These are phyloP conservation scores for Macrostomum lignano DNA, from an alignment of 1,140 invertebrate species.

Conservation along the genomic window DNA sequence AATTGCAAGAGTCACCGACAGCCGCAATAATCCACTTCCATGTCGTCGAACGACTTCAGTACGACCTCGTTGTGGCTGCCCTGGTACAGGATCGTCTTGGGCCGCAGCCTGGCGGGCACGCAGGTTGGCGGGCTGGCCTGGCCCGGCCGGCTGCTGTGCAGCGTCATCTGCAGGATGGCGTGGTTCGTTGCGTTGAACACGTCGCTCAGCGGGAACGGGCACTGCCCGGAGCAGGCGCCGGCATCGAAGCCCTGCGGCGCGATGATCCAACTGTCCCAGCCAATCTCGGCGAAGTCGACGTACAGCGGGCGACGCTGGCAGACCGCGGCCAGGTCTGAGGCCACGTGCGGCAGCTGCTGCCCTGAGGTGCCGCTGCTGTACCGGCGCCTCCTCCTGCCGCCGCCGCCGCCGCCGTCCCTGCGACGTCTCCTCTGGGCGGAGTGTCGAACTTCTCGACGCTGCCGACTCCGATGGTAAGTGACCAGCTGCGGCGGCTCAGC, in stretches of 20 bases:
- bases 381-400: too few species aligned
- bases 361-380: too few species aligned
- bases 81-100: conserved; percentile 27
- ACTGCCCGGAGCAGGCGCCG: conserved; percentile 73
- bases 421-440: too few species aligned
- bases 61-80: conserved; percentile 28
- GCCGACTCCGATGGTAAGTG: too few species aligned
- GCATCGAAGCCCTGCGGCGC: conserved; percentile 79
- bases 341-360: too few species aligned
- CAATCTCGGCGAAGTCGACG: conserved; percentile 81
- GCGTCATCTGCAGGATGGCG: conserved; percentile 80
- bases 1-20: not conserved
- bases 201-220: conserved; percentile 61
- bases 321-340: not conserved
- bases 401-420: too few species aligned
- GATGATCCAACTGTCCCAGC: conserved; percentile 98
- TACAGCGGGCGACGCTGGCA: conserved; percentile 59
- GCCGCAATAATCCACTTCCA: conserved; percentile 16
- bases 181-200: conserved; percentile 88
- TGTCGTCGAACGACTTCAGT: conserved; percentile 28
- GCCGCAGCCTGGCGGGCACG: conserved; percentile 24
- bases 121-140: conserved; percentile 19
- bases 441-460: too few species aligned
- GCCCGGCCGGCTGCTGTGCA: conserved; percentile 32
- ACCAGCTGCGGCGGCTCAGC: too few species aligned